phyloP scores from a whole-genome alignment of 2,888 invertebrate genomes.

The Acanthosepion lycidas region DNA sequence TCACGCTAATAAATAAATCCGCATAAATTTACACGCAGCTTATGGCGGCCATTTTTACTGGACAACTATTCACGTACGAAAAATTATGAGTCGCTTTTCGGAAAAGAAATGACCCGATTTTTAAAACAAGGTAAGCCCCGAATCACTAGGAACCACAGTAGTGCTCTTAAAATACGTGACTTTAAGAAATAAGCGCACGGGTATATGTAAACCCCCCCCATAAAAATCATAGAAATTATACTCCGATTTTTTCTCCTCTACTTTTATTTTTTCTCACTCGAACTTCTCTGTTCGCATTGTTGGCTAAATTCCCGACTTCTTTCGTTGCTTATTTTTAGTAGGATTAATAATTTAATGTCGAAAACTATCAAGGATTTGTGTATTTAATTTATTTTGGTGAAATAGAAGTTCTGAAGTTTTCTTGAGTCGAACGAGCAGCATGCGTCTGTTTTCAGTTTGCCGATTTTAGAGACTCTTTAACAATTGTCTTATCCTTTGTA shows the following conservation, averaged over 20 bases:
- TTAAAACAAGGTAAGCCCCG: conserved; percentile 47
- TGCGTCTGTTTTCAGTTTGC: background rate
- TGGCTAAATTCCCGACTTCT: background rate
- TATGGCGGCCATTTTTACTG: conserved; percentile 48
- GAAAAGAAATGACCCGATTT: conserved; percentile 46
- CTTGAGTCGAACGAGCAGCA: background rate
- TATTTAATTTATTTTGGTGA: background rate
- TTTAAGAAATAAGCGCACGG: background rate
- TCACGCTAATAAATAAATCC: conserved; percentile 46
- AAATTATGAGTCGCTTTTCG: conserved; percentile 45
- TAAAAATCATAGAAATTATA: background rate
- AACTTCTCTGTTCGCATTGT: background rate
- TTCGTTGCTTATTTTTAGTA: background rate
- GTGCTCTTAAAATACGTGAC: background rate
- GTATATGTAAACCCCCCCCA: background rate
- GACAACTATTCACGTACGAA: conserved; percentile 43
- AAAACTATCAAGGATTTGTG: background rate
- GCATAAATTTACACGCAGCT: conserved; percentile 47
- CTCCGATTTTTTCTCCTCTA: background rate
- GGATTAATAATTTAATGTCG: background rate
- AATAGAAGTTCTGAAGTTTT: conserved; percentile 33
- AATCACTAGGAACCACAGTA: background rate
- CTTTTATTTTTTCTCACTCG: background rate
- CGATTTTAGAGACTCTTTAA: background rate
- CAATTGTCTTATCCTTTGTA: background rate